Percentiles rank a stretch among this genome's conserved stretches.
Conservation (phyloP, 2,797 vertebrate genomes). For the Xenopus petersii region DNA sequence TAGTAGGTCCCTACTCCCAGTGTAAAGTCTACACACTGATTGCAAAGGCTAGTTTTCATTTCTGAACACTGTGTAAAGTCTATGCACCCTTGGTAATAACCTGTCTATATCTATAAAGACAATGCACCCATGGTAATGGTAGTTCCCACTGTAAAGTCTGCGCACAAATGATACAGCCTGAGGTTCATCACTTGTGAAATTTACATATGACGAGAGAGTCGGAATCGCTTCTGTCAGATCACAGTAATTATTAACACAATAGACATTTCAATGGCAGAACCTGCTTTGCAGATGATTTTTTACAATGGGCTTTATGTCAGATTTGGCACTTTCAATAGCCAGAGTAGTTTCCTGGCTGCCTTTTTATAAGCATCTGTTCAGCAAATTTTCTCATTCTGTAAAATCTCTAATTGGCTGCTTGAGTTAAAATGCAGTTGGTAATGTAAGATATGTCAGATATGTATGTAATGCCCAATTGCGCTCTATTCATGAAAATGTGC, state of each 20-base stretch:
- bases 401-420: background rate
- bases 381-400: conserved; percentile 64
- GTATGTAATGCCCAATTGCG: too few species aligned
- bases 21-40: too few species aligned
- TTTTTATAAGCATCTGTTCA: conserved; percentile 74
- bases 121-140: conserved; percentile 54
- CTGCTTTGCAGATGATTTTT: conserved; percentile 80
- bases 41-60: too few species aligned
- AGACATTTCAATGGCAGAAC: conserved; percentile 75
- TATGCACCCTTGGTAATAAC: too few species aligned
- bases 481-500: too few species aligned
- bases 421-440: too few species aligned
- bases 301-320: conserved; percentile 80
- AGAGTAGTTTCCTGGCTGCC: conserved; percentile 74
- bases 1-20: too few species aligned
- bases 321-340: conserved; percentile 77
- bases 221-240: conserved; percentile 72
- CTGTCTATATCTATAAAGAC: too few species aligned
- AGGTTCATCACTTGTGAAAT: conserved; percentile 66
- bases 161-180: conserved; percentile 52
- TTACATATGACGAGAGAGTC: conserved; percentile 64
- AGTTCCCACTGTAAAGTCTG: conserved; percentile 45
- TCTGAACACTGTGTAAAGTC: too few species aligned
- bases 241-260: conserved; percentile 72
- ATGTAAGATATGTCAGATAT: too few species aligned